Conservation (phyloP, 2,888 invertebrate genomes). For the Coelopa pilipes region DNA sequence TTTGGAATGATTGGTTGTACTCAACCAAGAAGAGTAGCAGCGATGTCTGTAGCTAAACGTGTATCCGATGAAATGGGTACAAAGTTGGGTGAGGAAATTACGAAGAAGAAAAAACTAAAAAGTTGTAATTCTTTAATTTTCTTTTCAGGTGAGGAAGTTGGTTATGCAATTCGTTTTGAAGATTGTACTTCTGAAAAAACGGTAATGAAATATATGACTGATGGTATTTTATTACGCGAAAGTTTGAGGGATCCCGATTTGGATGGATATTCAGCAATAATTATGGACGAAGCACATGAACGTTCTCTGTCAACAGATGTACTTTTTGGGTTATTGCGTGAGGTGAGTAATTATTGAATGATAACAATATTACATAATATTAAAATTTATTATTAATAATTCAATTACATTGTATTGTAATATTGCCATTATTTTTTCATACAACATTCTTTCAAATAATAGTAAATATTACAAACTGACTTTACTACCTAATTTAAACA, state of each 20-base stretch:
- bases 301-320: conserved; percentile 98
- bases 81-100: conserved; percentile 73
- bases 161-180: conserved; percentile 99
- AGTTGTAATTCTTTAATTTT: not conserved
- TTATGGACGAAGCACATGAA: conserved; percentile 99
- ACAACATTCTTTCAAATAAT: too few relatives aligned
- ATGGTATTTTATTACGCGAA: conserved; percentile 96
- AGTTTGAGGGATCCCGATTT: conserved; percentile 95
- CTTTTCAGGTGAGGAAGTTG: conserved; percentile 83
- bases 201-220: conserved; percentile 98
- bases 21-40: conserved; percentile 96
- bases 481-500: too few relatives aligned
- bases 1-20: conserved; percentile 97
- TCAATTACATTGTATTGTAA: too few relatives aligned
- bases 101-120: not conserved
- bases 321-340: conserved; percentile 92
- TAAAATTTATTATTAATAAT: too few relatives aligned
- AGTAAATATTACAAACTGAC: too few relatives aligned
- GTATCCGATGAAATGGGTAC: conserved; percentile 98
- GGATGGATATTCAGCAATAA: conserved; percentile 96
- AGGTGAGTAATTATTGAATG: conserved; percentile 73
- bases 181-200: conserved; percentile 97
- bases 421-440: too few relatives aligned
- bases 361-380: too few relatives aligned
- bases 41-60: conserved; percentile 99